phyloP scores from a whole-genome alignment of 2,888 invertebrate species.

The Microctonus aethiopoides region DNA sequence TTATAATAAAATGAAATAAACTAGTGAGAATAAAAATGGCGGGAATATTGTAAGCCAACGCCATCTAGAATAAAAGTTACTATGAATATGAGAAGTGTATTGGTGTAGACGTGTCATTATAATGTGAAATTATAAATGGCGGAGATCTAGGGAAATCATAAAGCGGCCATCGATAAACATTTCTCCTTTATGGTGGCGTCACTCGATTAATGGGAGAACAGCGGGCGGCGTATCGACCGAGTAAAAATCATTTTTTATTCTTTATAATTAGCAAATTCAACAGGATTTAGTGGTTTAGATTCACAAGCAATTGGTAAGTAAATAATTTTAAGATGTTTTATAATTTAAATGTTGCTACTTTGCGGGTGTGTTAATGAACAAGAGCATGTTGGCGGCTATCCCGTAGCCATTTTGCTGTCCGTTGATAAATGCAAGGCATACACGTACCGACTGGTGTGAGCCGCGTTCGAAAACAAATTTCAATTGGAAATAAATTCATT shows the following conservation, averaged over 20 bases:
- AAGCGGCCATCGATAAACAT: constrained; percentile 33
- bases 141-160: neutral
- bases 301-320: constrained; percentile 18
- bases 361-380: constrained; percentile 22
- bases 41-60: neutral
- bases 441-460: constrained; percentile 65
- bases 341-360: neutral
- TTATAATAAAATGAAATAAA: neutral
- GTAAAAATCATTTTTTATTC: constrained; percentile 49
- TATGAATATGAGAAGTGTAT: constrained; percentile 9
- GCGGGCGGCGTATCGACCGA: constrained; percentile 59
- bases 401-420: constrained; percentile 67
- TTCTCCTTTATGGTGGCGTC: constrained; percentile 48
- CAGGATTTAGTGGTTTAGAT: neutral
- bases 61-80: constrained; percentile 17
- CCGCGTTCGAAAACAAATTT: constrained; percentile 46
- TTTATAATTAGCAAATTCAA: constrained; percentile 20
- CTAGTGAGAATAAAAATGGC: constrained; percentile 5
- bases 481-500: constrained; percentile 36
- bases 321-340: neutral
- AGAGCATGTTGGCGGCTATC: constrained; percentile 36
- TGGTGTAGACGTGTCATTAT: constrained; percentile 37
- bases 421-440: constrained; percentile 66
- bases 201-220: constrained; percentile 47
- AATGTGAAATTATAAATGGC: neutral